Evolutionary conservation across 2,113 vertebrate species (phyloP), one percentile per base, ranked within the genome.

Genomic region (Empidonax alnorum): DNA sequence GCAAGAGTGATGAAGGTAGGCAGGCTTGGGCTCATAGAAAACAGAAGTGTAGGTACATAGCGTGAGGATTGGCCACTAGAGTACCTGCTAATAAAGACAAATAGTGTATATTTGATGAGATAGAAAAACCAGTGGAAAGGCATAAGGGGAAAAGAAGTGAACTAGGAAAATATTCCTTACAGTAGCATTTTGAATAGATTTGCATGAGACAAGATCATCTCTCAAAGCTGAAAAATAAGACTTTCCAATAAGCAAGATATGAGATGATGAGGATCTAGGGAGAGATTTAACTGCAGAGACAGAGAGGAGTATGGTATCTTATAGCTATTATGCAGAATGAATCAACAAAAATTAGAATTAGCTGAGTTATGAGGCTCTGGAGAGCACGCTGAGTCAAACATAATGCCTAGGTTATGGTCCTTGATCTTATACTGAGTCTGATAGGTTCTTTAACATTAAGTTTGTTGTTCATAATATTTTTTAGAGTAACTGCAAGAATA

Each of bases 191-290:
- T 58, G 71, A 87, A 89, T 59, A 92, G 42, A 77, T 89, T 76
- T 5, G 3, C 41, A 10, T 82, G 21, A 93, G 37, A 33, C 11
- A 73, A 90, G 71, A 94, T 87, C 39, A 85, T 85, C 35, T 42
- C 81, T 94, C 66, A 94, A 91, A 63, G 33, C 41, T 82, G 49
- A 91, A 93, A 68, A 79, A 44, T 67, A 89, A 94, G 84, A 47
- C 39, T 76, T 96, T 95, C 20, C 74, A 95, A 94, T 93, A 91
- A 83, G 78, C 58, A 93, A 94, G 53, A 87, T 78, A 79, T 24
- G 78, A 94, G 67, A 89, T 85, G 37, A 96, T 80, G 93, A 91
- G 91, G 33, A 89, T 46, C 91, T 66, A 87, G 91, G 91, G 94
- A 93, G 49, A 79, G 16, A 94, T 97, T 95, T 82, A 76, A 65